These are phyloP conservation scores for Clarias laeviceps DNA, from an alignment of 2,797 vertebrate species.

Conservation along the genomic window DNA sequence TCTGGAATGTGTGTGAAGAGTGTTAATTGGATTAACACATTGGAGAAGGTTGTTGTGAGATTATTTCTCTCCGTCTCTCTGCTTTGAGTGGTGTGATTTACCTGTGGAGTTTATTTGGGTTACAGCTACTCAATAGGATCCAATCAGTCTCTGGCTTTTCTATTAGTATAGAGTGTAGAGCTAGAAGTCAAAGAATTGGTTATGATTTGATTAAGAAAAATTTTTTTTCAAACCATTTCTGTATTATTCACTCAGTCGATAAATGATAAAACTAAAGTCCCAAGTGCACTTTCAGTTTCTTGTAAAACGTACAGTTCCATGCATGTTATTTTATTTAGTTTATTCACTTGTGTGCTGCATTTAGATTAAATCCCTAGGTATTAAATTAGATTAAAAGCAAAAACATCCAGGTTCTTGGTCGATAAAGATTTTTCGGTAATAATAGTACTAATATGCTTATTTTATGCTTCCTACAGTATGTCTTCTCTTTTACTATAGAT, in stretches of 20 bases:
- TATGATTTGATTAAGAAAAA: neutral
- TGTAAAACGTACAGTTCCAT: neutral
- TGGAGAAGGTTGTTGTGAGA: neutral
- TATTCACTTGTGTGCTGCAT: neutral
- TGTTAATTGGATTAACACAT: slow-evolving; percentile 19
- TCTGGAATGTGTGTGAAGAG: slow-evolving; percentile 2
- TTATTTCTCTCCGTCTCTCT: neutral
- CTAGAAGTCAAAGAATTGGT: neutral
- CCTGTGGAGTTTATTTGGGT: slow-evolving; percentile 13
- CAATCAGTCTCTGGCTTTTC: neutral
- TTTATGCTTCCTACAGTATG: neutral
- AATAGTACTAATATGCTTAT: neutral
- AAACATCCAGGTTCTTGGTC: no score
- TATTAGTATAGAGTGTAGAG: neutral
- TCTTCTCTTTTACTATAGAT: neutral
- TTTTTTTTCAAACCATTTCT: neutral
- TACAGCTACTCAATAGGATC: neutral
- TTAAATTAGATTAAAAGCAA: neutral
- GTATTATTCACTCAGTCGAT: neutral
- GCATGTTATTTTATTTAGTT: neutral
- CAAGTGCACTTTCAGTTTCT: neutral
- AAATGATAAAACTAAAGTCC: neutral
- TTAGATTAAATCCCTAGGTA: neutral
- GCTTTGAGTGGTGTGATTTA: neutral
- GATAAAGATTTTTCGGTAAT: neutral